A percentile compares a stretch with the other conserved stretches of the same genome.
Conservation (phyloP, 2,888 invertebrate genomes). For the Antheraea yamamai region DNA sequence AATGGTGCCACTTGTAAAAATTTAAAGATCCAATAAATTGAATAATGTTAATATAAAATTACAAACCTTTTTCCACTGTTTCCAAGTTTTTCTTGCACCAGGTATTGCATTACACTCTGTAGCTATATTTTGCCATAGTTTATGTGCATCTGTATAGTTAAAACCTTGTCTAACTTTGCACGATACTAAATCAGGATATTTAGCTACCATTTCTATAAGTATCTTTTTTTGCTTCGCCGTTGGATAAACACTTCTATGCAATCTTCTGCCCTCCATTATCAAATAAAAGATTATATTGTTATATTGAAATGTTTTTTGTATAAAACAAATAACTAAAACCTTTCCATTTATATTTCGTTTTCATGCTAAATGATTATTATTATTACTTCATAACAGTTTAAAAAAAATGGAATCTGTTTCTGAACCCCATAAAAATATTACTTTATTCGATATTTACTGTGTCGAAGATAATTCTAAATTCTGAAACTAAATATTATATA, state of each 20-base stretch:
- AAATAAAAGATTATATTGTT: background rate
- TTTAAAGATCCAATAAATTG: no score
- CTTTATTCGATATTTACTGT: background rate
- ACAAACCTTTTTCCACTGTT: slow-evolving; percentile 72
- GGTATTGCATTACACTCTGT: slow-evolving; percentile 66
- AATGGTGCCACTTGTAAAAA: no score
- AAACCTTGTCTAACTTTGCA: slow-evolving; percentile 63
- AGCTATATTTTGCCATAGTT: slow-evolving; percentile 66
- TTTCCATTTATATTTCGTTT: background rate
- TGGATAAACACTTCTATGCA: slow-evolving; percentile 57
- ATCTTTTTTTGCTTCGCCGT: slow-evolving; percentile 67
- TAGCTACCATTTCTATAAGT: slow-evolving; percentile 62
- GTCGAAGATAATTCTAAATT: background rate
- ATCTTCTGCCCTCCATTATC: slow-evolving; percentile 57
- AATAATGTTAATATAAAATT: background rate
- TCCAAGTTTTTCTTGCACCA: slow-evolving; percentile 72
- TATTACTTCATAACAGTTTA: no score
- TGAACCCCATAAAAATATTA: background rate
- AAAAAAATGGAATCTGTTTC: background rate
- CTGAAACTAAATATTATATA: background rate
- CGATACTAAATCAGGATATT: slow-evolving; percentile 64
- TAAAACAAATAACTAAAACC: background rate
- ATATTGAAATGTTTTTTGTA: slow-evolving; percentile 10
- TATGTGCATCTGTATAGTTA: slow-evolving; percentile 60
- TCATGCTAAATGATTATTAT: background rate